Evolutionary conservation across 2,888 invertebrate genomes (phyloP).

Genomic region (Xestia ashworthii): DNA sequence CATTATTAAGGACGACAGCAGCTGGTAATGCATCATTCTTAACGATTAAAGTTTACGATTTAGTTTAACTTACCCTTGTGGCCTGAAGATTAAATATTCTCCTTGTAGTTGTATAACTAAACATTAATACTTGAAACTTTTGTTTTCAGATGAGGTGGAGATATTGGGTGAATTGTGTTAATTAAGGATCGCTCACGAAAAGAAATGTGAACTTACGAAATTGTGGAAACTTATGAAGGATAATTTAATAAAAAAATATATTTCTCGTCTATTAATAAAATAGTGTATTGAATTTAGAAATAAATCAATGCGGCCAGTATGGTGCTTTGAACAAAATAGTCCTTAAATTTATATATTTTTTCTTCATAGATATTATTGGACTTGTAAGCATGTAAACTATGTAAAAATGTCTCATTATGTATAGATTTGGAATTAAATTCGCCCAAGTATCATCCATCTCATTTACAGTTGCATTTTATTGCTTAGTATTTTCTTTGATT

Average conservation of each 20-base stretch:
- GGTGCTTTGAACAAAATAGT: slow-evolving; percentile 84
- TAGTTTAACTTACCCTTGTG: background rate
- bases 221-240: slow-evolving; percentile 78
- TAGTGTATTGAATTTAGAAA: slow-evolving; percentile 69
- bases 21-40: background rate
- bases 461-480: slow-evolving; percentile 81
- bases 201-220: slow-evolving; percentile 72
- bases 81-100: background rate
- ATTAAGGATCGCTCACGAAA: slow-evolving; percentile 66
- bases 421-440: slow-evolving; percentile 71
- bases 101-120: background rate
- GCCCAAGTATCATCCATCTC: slow-evolving; percentile 83
- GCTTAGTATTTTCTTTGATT: slow-evolving; percentile 80
- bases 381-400: slow-evolving; percentile 65
- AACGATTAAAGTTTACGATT: background rate
- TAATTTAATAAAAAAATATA: slow-evolving; percentile 68
- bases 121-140: slow-evolving; percentile 35
- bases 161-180: slow-evolving; percentile 79
- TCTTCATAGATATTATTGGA: slow-evolving; percentile 67
- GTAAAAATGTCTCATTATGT: slow-evolving; percentile 60
- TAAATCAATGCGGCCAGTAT: slow-evolving; percentile 79
- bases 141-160: slow-evolving; percentile 84
- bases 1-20: background rate
- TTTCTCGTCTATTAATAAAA: slow-evolving; percentile 69
- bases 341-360: slow-evolving; percentile 72